Percentiles rank a stretch among this genome's conserved stretches.
These are phyloP conservation scores for Grammomys dolichurus DNA, from an alignment of 2,113 vertebrate species.

Conservation along the genomic window DNA sequence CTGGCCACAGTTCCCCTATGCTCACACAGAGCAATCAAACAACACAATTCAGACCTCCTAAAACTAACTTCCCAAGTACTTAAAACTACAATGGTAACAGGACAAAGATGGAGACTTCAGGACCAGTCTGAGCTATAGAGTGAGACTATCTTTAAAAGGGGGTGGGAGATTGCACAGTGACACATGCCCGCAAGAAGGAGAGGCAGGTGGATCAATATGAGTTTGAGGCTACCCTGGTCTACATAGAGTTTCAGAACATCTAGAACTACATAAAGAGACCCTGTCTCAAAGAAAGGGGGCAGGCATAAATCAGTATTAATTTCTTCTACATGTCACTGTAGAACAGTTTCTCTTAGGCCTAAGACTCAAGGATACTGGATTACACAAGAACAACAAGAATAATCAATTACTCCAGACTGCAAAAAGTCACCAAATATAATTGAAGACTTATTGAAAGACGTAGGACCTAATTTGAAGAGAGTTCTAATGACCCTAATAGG, in stretches of 20 bases:
- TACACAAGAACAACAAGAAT: neutral
- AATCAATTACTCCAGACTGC: neutral
- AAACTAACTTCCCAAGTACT: constrained; percentile 32
- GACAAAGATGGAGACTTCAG: constrained; percentile 4
- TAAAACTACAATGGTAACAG: constrained; percentile 10
- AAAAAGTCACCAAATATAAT: constrained; percentile 5
- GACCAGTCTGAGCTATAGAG: neutral
- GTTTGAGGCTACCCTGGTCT: neutral
- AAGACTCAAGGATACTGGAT: constrained; percentile 12
- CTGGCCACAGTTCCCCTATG: neutral
- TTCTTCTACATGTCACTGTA: constrained; percentile 50
- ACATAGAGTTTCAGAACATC: neutral
- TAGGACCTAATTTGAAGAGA: neutral
- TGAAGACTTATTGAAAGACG: neutral
- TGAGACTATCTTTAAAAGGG: neutral
- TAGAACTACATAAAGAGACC: neutral
- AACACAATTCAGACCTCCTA: constrained; percentile 8
- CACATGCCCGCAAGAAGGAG: neutral
- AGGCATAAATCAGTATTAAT: constrained; percentile 11
- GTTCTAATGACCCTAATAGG: neutral
- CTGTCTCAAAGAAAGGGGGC: too few relatives aligned
- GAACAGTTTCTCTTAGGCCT: constrained; percentile 44
- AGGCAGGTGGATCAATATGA: neutral
- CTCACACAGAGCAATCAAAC: constrained; percentile 9
- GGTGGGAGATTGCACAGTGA: neutral